Conservation (phyloP, 2,797 vertebrate species). For the Rhinophrynus dorsalis region DNA sequence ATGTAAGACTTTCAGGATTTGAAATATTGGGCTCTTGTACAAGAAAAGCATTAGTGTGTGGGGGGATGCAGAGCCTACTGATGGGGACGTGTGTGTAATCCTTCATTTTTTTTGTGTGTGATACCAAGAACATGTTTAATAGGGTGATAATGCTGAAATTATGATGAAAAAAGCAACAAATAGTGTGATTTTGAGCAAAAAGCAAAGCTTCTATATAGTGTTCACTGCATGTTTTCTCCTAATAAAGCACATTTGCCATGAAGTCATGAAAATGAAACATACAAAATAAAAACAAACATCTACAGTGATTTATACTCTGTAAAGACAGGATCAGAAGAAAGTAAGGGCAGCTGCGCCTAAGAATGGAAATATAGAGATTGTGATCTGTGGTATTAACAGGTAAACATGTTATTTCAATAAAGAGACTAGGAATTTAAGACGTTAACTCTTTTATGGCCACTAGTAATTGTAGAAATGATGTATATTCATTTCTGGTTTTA, state of each 20-base stretch:
- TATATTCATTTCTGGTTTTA: not conserved
- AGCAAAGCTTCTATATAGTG: not conserved
- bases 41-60: slow-evolving; percentile 15
- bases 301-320: slow-evolving; percentile 12
- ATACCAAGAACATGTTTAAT: slow-evolving; percentile 8
- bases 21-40: not conserved
- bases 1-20: not conserved
- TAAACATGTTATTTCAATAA: not conserved
- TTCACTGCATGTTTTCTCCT: not conserved
- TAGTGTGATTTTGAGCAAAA: not conserved
- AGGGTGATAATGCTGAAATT: not conserved
- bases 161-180: slow-evolving; percentile 1
- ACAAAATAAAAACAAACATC: slow-evolving; percentile 6
- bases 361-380: not conserved
- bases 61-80: not conserved
- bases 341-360: not conserved
- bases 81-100: not conserved
- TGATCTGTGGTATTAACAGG: slow-evolving; percentile 8
- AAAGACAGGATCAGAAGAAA: not conserved
- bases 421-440: not conserved
- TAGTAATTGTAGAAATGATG: not conserved
- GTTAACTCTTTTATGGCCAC: not conserved
- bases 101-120: not conserved
- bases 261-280: slow-evolving; percentile 3
- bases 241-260: slow-evolving; percentile 8